These are phyloP conservation scores for Lamellibrachia satsuma DNA, from an alignment of 2,888 invertebrate genomes.

Conservation along the genomic window DNA sequence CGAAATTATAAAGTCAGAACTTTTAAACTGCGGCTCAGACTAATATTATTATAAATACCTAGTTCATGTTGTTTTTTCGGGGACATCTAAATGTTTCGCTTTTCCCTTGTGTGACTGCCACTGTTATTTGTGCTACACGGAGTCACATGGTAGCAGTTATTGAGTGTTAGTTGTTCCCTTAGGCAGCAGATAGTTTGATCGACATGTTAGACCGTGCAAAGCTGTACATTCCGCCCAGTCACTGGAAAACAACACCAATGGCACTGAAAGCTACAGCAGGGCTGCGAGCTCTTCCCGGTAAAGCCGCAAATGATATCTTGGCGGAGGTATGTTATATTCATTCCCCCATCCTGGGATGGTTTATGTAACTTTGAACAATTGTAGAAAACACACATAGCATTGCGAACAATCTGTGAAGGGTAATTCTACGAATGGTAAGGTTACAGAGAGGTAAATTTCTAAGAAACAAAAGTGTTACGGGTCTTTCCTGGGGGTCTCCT, in stretches of 20 bases:
- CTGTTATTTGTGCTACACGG: no score
- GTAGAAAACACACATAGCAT: no score
- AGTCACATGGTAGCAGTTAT: neutral
- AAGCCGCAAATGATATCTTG: constrained; percentile 72
- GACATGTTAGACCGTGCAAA: constrained; percentile 80
- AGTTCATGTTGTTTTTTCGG: neutral
- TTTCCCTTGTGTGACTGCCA: neutral
- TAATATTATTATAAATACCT: neutral
- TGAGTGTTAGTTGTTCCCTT: constrained; percentile 22
- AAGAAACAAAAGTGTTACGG: no score
- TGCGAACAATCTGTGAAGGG: no score
- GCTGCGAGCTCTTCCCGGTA: constrained; percentile 75
- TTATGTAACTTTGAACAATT: no score
- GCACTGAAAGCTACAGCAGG: constrained; percentile 94
- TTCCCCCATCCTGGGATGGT: neutral
- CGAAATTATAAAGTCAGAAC: neutral
- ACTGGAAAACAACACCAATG: constrained; percentile 81
- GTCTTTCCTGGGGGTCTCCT: no score
- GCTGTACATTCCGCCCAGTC: constrained; percentile 77
- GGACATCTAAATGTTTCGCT: neutral
- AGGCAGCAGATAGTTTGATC: constrained; percentile 81
- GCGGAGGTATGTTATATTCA: constrained; percentile 70
- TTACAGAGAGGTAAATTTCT: no score
- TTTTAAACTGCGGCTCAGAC: neutral
- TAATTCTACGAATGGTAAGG: no score